Base-by-base conservation (phyloP, 2,797 vertebrate species). In the Hirundo rustica region DNA sequence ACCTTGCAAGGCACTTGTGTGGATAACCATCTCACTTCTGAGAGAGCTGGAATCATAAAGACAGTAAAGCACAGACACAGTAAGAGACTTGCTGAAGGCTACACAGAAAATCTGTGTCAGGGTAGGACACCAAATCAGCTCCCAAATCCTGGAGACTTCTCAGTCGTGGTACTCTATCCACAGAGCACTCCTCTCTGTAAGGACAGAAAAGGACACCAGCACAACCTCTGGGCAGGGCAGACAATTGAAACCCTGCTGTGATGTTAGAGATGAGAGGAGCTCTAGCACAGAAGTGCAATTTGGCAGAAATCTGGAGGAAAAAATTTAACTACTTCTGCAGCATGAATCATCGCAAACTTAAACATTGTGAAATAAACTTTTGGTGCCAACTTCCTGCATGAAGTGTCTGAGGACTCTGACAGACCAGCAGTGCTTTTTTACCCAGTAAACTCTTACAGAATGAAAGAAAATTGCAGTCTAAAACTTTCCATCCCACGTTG, bases 201-300 rank as follows among this genome's bases (percentile, higher is more conserved):
- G 30, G 38, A 42, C 25, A 22, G 5, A 36, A 30, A 32, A 3
- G 13, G 16, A 29, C 38, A 76, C 9, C 38, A 80, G 64, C 18
- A 10, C 32, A 14, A 9, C 47, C 16, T n/a, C 25, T 42, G 47
- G 22, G 14, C 4, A 13, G n/a, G n/a, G 17, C 25, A 54, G 18
- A 16, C 1, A 13, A 23, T 0, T 0, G 1, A 72, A 85, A 16
- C 23, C 8, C 42, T 36, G 15, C 29, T 13, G 58, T 20, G 11
- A 23, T 51, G 38, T 25, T n/a, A 19, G 36, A 66, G 26, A 50
- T 17, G 16, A 65, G 16, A 54, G 6, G 4, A 86, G 48, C 44
- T 48, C 36, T 4, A 57, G 70, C 27, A 40, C 40, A 3, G 15
- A 50, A 55, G 8, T 40, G 34, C 51, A 32, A 34, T 50, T 57